These are phyloP conservation scores for Lophochroa leadbeateri DNA, from an alignment of 2,113 vertebrate genomes.

Conservation along the genomic window DNA sequence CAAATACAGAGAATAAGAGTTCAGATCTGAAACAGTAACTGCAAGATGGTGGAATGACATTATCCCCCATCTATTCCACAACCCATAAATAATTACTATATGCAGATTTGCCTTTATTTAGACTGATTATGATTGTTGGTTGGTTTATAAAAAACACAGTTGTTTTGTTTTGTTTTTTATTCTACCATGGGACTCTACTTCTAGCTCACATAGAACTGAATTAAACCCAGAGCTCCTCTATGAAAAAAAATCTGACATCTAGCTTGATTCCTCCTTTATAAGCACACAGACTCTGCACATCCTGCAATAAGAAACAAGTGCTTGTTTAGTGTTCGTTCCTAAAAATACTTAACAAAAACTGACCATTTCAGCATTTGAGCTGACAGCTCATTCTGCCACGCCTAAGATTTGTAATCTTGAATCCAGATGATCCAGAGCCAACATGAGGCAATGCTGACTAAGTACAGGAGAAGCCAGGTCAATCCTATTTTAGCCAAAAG, in stretches of 20 bases:
- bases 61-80: background rate
- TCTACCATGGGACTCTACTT: background rate
- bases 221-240: background rate
- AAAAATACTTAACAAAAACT: background rate
- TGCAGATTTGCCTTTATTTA: background rate
- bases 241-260: background rate
- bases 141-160: background rate
- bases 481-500: background rate
- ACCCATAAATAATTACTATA: background rate
- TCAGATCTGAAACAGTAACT: background rate
- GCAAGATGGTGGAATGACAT: background rate
- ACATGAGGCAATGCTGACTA: background rate
- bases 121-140: background rate
- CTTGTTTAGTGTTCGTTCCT: background rate
- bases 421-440: background rate
- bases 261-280: background rate
- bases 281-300: background rate
- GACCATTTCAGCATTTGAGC: background rate
- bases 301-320: background rate
- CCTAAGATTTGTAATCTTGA: background rate
- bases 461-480: background rate
- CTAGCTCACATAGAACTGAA: background rate
- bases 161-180: background rate
- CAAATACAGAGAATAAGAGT: background rate
- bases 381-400: background rate